These are phyloP conservation scores for Drosophila mauritiana DNA, from an alignment of 1,140 invertebrate genomes.

Conservation along the genomic window DNA sequence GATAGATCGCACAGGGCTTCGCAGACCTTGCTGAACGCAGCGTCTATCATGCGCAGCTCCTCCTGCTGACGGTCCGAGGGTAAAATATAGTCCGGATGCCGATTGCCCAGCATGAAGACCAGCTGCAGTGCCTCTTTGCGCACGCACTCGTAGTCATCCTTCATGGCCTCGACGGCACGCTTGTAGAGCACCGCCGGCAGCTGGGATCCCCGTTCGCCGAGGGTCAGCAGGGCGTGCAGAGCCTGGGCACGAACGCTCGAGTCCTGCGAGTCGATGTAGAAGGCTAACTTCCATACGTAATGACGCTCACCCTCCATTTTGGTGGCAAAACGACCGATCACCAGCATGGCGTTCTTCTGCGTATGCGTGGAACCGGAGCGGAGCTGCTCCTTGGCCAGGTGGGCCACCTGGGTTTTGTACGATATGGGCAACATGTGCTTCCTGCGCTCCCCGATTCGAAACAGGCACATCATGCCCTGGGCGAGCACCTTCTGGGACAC, in stretches of 20 bases:
- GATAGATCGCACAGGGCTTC: constrained; percentile 97
- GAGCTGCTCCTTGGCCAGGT: constrained; percentile 88
- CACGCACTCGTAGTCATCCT: constrained; percentile 98
- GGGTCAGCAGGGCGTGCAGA: constrained; percentile 91
- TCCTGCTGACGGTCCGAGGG: constrained; percentile 87
- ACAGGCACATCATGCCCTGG: constrained; percentile 76
- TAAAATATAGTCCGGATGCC: constrained; percentile 93
- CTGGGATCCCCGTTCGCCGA: constrained; percentile 88
- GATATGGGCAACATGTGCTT: constrained; percentile 59
- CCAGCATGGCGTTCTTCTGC: constrained; percentile 91
- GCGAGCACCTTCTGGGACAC: constrained; percentile 91
- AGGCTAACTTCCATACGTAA: constrained; percentile 89
- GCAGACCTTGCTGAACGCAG: constrained; percentile 98
- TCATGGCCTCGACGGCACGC: constrained; percentile 92
- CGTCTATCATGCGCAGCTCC: constrained; percentile 95
- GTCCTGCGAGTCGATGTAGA: constrained; percentile 94
- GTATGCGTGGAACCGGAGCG: constrained; percentile 91
- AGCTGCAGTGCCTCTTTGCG: constrained; percentile 93
- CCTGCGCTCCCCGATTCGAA: constrained; percentile 69
- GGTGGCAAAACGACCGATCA: constrained; percentile 88
- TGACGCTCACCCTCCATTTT: constrained; percentile 86
- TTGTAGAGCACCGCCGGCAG: constrained; percentile 92
- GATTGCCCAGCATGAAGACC: constrained; percentile 93
- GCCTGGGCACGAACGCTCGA: constrained; percentile 95
- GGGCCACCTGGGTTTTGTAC: constrained; percentile 74